A percentile compares a stretch with the other conserved stretches of the same genome.
Evolutionary conservation across 2,888 invertebrate genomes (phyloP).

Genomic region (Perdita meconis): DNA sequence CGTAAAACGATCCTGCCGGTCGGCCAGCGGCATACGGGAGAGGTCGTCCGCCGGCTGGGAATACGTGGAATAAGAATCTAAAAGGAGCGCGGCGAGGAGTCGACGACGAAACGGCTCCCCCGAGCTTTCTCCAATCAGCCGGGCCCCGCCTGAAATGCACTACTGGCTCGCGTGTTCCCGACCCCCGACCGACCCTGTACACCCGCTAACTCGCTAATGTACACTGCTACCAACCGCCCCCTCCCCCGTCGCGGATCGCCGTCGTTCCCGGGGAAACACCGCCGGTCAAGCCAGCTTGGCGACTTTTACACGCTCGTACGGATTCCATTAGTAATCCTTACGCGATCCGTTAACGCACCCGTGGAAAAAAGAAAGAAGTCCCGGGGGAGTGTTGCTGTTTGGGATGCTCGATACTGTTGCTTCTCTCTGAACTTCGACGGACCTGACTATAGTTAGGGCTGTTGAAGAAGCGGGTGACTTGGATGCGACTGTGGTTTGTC

Average conservation of each 20-base stretch:
- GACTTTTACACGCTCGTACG: slow-evolving; percentile 66
- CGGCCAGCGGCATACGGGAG: slow-evolving; percentile 13
- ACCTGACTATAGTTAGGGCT: no score
- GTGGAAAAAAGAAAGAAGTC: slow-evolving; percentile 55
- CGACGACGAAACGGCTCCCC: slow-evolving; percentile 78
- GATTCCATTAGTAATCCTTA: slow-evolving; percentile 73
- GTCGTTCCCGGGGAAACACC: slow-evolving; percentile 1
- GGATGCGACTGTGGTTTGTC: no score
- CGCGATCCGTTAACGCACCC: slow-evolving; percentile 69
- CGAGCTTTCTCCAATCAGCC: slow-evolving; percentile 81
- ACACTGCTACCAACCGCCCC: slow-evolving; percentile 18
- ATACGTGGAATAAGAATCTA: slow-evolving; percentile 70
- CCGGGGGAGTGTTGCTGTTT: slow-evolving; percentile 44
- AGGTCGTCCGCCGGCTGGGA: slow-evolving; percentile 9
- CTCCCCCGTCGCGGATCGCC: no score
- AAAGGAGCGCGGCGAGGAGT: slow-evolving; percentile 70
- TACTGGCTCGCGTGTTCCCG: slow-evolving; percentile 55
- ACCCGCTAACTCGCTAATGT: slow-evolving; percentile 66
- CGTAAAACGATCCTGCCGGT: slow-evolving; percentile 67
- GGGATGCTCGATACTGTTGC: slow-evolving; percentile 24
- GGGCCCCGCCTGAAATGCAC: slow-evolving; percentile 74
- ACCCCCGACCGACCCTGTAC: slow-evolving; percentile 22
- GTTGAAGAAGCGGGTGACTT: no score
- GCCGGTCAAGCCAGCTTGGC: slow-evolving; percentile 23
- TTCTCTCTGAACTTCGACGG: slow-evolving; percentile 41